Base-by-base conservation (phyloP, 2,797 vertebrate genomes). In the Sebastes variabilis region DNA sequence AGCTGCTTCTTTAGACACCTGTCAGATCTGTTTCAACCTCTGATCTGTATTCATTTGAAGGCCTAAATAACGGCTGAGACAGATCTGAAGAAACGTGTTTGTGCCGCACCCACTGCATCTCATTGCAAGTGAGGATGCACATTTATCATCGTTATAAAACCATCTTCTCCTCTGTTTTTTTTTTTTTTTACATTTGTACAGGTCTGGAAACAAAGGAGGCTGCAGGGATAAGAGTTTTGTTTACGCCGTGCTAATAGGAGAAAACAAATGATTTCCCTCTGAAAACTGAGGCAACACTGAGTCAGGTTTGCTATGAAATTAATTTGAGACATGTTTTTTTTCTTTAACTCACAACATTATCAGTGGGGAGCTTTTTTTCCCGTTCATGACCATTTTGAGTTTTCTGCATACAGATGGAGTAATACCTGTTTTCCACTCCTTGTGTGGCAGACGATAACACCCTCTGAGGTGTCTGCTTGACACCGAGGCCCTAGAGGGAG, bases 1-100 rank as follows among this genome's bases (percentile, higher is more conserved):
- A 86, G 83, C 86, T 91, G 91, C 72, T 77, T 66, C 80, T 86
- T 79, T 32, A 76, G 86, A 80, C 84, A 84, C 81, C 84, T 89
- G 89, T 93, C 92, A 91, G 60, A 81, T 88, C 79, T 66, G 69
- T 42, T 93, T 88, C 81, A 76, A 65, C 81, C 77, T 77, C 74
- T 85, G 86, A 90, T 93, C 86, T 84, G 87, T 92, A 88, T 90
- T 91, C 83, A 91, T 94, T 90, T 90, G 66, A 74, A 75, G 25
- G 68, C 80, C 85, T 73, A 82, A 74, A 88, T 85, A 54, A 74
- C 20, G 30, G 68, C 70, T 69, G 66, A 91, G 83, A 74, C 81
- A 32, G 22, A 80, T 80, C 77, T 82, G 71, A 77, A 80, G 71
- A 83, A 81, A 64, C 67, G 27, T 79, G 82, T 88, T 83, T 88